Base-by-base conservation (phyloP, 1,140 invertebrate species). In the Calliphora vicina region DNA sequence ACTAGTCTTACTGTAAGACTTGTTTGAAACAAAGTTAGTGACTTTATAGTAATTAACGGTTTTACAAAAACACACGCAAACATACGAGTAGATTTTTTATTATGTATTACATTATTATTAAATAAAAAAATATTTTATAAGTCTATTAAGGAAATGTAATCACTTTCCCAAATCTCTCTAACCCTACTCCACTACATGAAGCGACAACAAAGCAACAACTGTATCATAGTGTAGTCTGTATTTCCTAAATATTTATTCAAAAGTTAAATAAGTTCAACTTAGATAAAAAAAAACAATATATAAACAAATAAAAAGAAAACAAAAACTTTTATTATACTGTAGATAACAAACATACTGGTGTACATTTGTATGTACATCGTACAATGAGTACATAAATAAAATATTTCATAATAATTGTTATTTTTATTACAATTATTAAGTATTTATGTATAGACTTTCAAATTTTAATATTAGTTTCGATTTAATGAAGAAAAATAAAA, bases 31-130 rank as follows among this genome's bases (percentile, higher is more conserved):
- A 78, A 78, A 78, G 74, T 78, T 78, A 78, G 74, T 78, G 74
- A 78, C 74, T 78, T 78, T 78, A 78, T 78, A 78, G 74, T 42
- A 78, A 78, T 78, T 78, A 78, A 78, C n/a, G 74, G 74, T 78
- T 78, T 78, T 78, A 78, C 74, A 78, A 78, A 78, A 43, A 78
- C 72, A 74, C 15, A 8, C 35, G 43, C n/a, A 43, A 10, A 78
- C n/a, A 78, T 74, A 74, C 72, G 72, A 74, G 72, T 74, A 74
- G 72, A 35, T 35, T 74, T 74, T 74, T 74, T 74, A 74, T n/a
- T 20, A 50, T n/a, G n/a, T n/a, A 35, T 74, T 74, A 74, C 35
- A 35, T 17, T 74, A 74, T 74, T 74, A 74, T n/a, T 74, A 35
- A 35, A 35, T 5, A 10, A 50, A 3, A 50, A 35, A 5, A 4